Evolutionary conservation across 2,797 vertebrate species (phyloP), one percentile per base, ranked within the genome.

Genomic region (Sebastolobus altivelis): DNA sequence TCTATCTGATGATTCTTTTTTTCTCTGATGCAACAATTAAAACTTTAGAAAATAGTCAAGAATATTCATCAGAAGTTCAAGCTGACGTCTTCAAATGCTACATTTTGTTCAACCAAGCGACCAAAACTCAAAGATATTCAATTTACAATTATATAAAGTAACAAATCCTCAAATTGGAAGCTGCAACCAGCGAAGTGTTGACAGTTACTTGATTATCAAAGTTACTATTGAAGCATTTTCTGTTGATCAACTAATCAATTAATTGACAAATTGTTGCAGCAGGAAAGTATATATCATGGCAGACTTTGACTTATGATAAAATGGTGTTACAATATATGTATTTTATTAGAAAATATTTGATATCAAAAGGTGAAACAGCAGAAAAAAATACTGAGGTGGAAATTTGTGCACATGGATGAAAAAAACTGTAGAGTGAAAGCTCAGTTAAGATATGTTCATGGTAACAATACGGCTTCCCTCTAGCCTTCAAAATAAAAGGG

Each of bases 121-220:
- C 13, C 56, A 29, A 0, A 58, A 58, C 25, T 14, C 27, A 29
- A 58, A 1, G 25, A 58, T 58, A 29, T 2, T 58, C 27, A 29
- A 16, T 58, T 0, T 8, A 58, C 40, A 43, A 43, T 43, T 43
- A 43, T 16, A 43, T 43, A 16, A 43, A 43, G 2, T 14, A 0
- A 43, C 13, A 58, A 43, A 43, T 43, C 40, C 0, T 43, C 40
- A 16, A 43, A 43, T 16, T 43, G 40, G 0, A 43, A 0, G 40
- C 40, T 43, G 40, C 40, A 43, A 43, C 14, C 40, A 43, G 40
- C 14, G 40, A 43, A 43, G 13, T 43, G 40, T 16, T 43, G 40
- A 16, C 40, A 43, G 7, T 43, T 43, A 43, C 40, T 43, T 43
- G 40, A 3, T 43, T 16, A 43, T 16, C 40, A 0, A 16, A 43